A percentile compares a stretch with the other conserved stretches of the same genome.
Evolutionary conservation across 2,888 invertebrate species (phyloP).

Genomic region (Melanargia galathea): DNA sequence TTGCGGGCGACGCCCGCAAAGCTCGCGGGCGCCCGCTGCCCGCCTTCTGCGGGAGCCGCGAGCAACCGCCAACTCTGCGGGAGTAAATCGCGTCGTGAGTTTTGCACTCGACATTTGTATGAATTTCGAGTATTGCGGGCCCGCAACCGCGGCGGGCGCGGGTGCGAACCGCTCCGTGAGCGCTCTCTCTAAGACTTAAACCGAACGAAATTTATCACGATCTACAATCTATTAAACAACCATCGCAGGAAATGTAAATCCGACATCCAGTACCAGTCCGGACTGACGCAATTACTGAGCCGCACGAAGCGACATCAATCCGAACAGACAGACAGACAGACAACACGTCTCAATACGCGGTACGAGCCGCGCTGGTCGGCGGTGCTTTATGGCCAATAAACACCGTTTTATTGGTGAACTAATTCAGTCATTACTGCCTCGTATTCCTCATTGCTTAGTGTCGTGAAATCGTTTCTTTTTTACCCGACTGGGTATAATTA

Average conservation of each 20-base stretch:
- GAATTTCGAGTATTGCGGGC: no score
- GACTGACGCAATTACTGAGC: conserved; percentile 19
- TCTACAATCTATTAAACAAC: conserved; percentile 13
- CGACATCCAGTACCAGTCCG: not conserved
- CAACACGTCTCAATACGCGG: conserved; percentile 8
- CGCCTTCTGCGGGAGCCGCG: no score
- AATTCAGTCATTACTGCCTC: not conserved
- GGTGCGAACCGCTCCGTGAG: no score
- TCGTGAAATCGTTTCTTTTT: no score
- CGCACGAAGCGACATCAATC: conserved; percentile 22
- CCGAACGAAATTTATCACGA: conserved; percentile 4
- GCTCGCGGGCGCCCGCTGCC: no score
- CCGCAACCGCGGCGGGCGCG: no score
- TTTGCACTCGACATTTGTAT: no score
- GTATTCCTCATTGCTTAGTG: no score
- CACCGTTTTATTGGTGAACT: not conserved
- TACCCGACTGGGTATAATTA: no score
- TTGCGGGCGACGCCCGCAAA: no score
- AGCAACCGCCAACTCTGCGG: no score
- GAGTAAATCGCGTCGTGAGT: no score
- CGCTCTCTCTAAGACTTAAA: not conserved
- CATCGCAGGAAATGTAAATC: conserved; percentile 22
- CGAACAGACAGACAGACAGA: conserved; percentile 19
- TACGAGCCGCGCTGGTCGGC: not conserved
- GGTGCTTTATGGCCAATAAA: not conserved